These are phyloP conservation scores for Dascillus cervinus DNA, from an alignment of 2,888 invertebrate species.

Conservation along the genomic window DNA sequence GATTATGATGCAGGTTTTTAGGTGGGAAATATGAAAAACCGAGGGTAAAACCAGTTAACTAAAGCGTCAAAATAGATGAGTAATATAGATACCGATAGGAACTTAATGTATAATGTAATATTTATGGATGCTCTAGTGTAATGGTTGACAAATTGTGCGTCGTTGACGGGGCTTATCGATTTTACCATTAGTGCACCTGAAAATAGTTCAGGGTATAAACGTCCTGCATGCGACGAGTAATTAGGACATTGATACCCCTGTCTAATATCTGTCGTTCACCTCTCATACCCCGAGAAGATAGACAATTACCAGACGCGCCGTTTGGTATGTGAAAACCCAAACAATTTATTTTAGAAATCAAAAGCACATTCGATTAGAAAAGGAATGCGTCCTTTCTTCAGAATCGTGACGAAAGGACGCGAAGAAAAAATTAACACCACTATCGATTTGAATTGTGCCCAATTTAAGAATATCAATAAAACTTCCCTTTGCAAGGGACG, in stretches of 20 bases:
- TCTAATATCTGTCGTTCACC: constrained; percentile 10
- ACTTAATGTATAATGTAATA: constrained; percentile 28
- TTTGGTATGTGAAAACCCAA: constrained; percentile 4
- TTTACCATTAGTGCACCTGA: constrained; percentile 31
- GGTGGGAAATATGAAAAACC: background rate
- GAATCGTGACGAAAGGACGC: constrained; percentile 3
- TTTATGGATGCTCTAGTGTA: constrained; percentile 30
- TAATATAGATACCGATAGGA: constrained; percentile 20
- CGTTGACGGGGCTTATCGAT: constrained; percentile 29
- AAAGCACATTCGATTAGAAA: no score
- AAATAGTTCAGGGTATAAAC: constrained; percentile 19
- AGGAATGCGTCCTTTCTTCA: constrained; percentile 6
- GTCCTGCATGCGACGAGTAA: constrained; percentile 21
- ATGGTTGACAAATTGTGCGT: constrained; percentile 31
- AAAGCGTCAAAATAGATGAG: constrained; percentile 15
- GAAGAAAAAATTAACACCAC: no score
- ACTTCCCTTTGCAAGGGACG: no score
- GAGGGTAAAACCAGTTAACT: constrained; percentile 1
- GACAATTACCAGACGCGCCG: constrained; percentile 4
- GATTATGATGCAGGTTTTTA: no score
- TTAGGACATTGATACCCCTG: constrained; percentile 17
- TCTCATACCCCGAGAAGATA: background rate
- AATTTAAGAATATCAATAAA: no score
- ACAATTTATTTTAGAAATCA: constrained; percentile 6
- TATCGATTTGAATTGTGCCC: no score